Percentiles rank a stretch among this genome's conserved stretches.
Evolutionary conservation across 2,797 vertebrate species (phyloP).

Genomic region (Alcedo quadribrachys): DNA sequence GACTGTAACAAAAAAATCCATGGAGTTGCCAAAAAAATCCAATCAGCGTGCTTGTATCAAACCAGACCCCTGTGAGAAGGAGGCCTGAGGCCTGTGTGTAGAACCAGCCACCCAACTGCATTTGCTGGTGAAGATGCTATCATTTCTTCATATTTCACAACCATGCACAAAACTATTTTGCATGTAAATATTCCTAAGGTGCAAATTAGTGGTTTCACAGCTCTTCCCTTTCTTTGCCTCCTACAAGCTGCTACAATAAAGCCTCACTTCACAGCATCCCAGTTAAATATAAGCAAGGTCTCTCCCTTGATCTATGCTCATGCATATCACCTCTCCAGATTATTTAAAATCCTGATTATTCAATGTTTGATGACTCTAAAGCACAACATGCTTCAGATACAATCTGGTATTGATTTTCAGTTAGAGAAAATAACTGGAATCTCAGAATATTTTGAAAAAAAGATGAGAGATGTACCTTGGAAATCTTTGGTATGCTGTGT

Average conservation of each 20-base stretch:
- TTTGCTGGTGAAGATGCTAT: background rate
- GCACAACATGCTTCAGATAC: too few relatives aligned
- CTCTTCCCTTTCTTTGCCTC: background rate
- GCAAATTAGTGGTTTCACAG: constrained; percentile 56
- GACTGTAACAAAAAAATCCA: background rate
- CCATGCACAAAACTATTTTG: background rate
- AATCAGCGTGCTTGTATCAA: background rate
- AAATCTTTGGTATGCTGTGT: accelerated
- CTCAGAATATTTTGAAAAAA: background rate
- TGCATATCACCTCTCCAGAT: background rate
- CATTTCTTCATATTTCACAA: background rate
- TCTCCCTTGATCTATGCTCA: background rate
- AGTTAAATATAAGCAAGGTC: background rate
- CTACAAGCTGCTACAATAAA: constrained; percentile 18
- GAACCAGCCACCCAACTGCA: background rate
- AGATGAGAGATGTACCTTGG: accelerated
- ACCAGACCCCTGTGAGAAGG: background rate
- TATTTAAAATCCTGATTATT: constrained; percentile 19
- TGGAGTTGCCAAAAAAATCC: accelerated
- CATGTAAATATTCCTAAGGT: constrained; percentile 24
- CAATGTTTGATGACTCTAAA: background rate
- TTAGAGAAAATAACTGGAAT: background rate
- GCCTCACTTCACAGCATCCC: background rate
- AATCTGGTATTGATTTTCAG: background rate
- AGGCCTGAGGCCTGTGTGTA: background rate